Evolutionary conservation across 2,113 vertebrate species (phyloP).

Genomic region (Coryphaenoides rupestris): DNA sequence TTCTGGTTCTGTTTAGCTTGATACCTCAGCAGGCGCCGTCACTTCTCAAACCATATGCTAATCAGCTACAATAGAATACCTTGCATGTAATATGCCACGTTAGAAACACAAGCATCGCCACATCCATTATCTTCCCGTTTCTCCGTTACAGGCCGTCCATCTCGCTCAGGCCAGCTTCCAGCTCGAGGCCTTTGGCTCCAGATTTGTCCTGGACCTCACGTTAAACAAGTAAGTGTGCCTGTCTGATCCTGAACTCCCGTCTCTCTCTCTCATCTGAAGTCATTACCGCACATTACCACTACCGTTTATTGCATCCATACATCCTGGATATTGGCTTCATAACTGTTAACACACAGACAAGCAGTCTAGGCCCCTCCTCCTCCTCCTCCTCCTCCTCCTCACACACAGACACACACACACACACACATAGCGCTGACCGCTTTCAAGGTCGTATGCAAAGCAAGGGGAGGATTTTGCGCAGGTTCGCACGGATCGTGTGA

Average conservation of each 20-base stretch:
- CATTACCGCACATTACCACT: neutral
- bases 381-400: too few species aligned
- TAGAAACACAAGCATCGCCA: too few species aligned
- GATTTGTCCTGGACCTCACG: constrained; percentile 90
- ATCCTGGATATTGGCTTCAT: too few species aligned
- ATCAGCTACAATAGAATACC: neutral
- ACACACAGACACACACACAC: too few species aligned
- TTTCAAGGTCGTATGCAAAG: neutral
- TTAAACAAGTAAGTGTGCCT: constrained; percentile 99
- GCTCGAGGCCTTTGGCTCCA: constrained; percentile 90
- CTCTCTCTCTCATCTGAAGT: neutral
- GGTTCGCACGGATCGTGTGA: neutral
- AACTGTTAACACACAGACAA: too few species aligned
- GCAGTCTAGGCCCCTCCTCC: too few species aligned
- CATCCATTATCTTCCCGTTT: constrained; percentile 41
- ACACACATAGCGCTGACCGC: neutral
- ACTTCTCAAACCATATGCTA: neutral
- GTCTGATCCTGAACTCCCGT: constrained; percentile 23
- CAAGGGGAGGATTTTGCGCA: neutral
- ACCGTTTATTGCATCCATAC: too few species aligned
- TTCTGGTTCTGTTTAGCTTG: neutral
- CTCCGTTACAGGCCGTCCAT: constrained; percentile 80
- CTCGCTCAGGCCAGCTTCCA: constrained; percentile 95
- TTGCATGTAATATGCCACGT: too few species aligned
- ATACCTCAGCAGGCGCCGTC: too few species aligned